These are phyloP conservation scores for Rotaria sp. DNA, from an alignment of 2,888 invertebrate genomes.

Conservation along the genomic window DNA sequence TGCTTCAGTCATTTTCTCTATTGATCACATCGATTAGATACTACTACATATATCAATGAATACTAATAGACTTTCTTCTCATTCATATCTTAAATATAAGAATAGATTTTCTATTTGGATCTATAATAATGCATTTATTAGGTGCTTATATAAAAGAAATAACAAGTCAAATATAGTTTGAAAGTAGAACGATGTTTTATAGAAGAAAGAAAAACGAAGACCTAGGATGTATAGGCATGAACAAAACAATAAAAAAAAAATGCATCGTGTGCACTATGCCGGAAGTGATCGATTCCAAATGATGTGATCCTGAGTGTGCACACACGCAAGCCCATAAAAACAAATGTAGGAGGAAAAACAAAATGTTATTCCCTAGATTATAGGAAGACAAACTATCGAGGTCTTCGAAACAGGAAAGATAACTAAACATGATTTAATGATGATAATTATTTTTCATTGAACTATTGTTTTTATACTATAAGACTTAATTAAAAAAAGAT, in stretches of 20 bases:
- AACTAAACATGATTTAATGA: not conserved
- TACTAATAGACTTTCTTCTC: not conserved
- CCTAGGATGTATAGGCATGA: not conserved
- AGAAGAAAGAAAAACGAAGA: not conserved
- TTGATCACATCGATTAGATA: not conserved
- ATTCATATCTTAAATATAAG: not conserved
- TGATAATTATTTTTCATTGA: too few species aligned
- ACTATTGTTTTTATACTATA: too few species aligned
- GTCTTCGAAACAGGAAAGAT: not conserved
- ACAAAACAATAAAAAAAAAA: not conserved
- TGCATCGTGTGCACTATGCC: not conserved
- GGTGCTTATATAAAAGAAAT: not conserved
- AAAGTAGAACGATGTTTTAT: not conserved
- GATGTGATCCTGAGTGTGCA: not conserved
- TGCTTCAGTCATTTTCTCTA: not conserved
- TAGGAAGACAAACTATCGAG: not conserved
- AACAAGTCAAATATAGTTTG: not conserved
- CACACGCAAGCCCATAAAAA: not conserved
- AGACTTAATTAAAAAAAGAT: too few species aligned
- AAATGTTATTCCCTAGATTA: not conserved
- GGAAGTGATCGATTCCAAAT: conserved; percentile 12
- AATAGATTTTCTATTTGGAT: not conserved
- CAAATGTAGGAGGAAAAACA: not conserved
- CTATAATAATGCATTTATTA: not conserved
- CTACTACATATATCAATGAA: not conserved